Evolutionary conservation across 1,140 invertebrate genomes (phyloP).

Genomic region (Mycetomoellerius zeteki): DNA sequence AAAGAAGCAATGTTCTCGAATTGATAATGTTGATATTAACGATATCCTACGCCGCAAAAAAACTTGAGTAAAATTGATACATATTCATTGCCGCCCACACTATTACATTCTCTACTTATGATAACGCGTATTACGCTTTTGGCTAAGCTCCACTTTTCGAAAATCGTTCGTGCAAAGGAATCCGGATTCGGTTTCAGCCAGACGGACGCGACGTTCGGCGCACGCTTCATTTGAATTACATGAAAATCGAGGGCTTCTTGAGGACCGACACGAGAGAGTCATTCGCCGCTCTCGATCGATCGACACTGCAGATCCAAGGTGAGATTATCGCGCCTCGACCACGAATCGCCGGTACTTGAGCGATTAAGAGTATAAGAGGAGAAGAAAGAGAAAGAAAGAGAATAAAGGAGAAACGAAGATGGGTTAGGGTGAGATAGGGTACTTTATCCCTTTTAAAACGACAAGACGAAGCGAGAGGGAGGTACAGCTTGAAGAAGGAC

Average conservation of each 20-base stretch:
- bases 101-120: not conserved
- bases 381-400: not conserved
- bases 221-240: slow-evolving; percentile 76
- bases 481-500: not conserved
- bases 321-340: slow-evolving; percentile 78
- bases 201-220: slow-evolving; percentile 43
- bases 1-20: not conserved
- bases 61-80: not conserved
- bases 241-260: slow-evolving; percentile 72
- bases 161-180: slow-evolving; percentile 33
- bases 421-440: slow-evolving; percentile 5
- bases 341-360: slow-evolving; percentile 78
- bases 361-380: slow-evolving; percentile 44
- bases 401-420: not conserved
- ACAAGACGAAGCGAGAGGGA: slow-evolving; percentile 33
- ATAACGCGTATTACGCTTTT: slow-evolving; percentile 11
- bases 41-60: not conserved
- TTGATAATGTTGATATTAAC: not conserved
- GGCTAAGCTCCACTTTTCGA: slow-evolving; percentile 4
- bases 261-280: slow-evolving; percentile 39
- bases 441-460: slow-evolving; percentile 72
- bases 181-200: slow-evolving; percentile 48
- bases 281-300: slow-evolving; percentile 75
- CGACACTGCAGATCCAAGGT: slow-evolving; percentile 69
- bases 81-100: not conserved